A percentile compares a stretch with the other conserved stretches of the same genome.
phyloP scores from a whole-genome alignment of 92 coral and sea anemone genomes.

The Heteractis magnifica region DNA sequence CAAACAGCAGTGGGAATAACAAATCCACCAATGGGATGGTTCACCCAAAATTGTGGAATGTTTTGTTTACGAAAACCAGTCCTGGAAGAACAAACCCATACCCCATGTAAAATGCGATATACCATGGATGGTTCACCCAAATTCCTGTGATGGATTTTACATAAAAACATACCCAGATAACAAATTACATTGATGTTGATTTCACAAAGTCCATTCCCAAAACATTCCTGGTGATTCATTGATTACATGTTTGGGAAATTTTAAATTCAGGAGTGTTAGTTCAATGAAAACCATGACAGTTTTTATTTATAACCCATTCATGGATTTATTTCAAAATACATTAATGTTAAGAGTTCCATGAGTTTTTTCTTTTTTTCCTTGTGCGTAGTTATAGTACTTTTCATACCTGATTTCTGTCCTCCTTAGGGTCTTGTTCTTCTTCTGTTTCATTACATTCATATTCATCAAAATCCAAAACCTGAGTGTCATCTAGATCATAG shows the following conservation, averaged over 20 bases:
- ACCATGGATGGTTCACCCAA: not conserved
- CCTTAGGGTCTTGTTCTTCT: slow-evolving; percentile 1
- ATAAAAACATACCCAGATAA: not conserved
- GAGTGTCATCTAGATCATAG: not conserved
- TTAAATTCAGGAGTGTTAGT: slow-evolving; percentile 8
- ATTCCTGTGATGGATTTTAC: slow-evolving; percentile 8
- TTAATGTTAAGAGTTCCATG: slow-evolving; percentile 8
- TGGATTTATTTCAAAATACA: slow-evolving; percentile 7
- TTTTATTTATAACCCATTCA: slow-evolving; percentile 10
- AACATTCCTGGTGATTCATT: not conserved
- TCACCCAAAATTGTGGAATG: slow-evolving; percentile 1
- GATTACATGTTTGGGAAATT: not conserved
- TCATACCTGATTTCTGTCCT: not conserved
- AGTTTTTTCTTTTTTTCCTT: too few relatives aligned
- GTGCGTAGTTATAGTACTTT: too few relatives aligned
- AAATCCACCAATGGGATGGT: not conserved
- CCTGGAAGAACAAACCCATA: not conserved
- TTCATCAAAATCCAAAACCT: slow-evolving; percentile 2
- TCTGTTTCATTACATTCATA: slow-evolving; percentile 3
- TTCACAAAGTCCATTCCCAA: not conserved
- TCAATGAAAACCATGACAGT: slow-evolving; percentile 9
- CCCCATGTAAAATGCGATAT: not conserved
- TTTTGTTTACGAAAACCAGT: not conserved
- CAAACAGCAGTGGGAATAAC: too few relatives aligned
- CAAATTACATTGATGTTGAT: slow-evolving; percentile 5